Evolutionary conservation across 1,140 invertebrate genomes (phyloP).

Genomic region (Drosophila tani): DNA sequence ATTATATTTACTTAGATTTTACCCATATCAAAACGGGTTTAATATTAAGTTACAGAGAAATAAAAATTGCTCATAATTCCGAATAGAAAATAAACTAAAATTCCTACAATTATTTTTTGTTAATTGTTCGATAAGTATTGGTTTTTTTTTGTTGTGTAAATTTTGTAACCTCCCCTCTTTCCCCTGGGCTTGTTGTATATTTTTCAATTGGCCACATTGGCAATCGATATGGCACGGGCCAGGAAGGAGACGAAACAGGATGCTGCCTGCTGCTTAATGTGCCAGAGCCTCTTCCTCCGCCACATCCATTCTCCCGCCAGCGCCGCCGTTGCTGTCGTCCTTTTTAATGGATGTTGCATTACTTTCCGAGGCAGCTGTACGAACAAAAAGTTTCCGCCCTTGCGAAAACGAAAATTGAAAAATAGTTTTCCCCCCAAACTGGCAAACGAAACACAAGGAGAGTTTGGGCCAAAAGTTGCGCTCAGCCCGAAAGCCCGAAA

Average conservation of each 20-base stretch:
- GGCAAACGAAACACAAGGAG: slow-evolving; percentile 32
- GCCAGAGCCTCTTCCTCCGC: slow-evolving; percentile 9
- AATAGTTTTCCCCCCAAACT: slow-evolving; percentile 57
- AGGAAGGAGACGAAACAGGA: slow-evolving; percentile 4
- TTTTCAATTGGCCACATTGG: slow-evolving; percentile 71
- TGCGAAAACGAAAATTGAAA: slow-evolving; percentile 66
- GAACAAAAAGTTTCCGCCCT: slow-evolving; percentile 52
- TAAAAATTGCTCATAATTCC: too few relatives aligned
- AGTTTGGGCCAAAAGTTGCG: slow-evolving; percentile 40
- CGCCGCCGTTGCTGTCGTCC: slow-evolving; percentile 32
- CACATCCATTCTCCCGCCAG: neutral
- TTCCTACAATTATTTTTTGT: neutral
- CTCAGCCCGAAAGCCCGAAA: slow-evolving; percentile 18
- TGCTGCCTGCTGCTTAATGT: slow-evolving; percentile 44
- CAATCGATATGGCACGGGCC: slow-evolving; percentile 58
- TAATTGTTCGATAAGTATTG: too few relatives aligned
- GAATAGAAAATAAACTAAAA: neutral
- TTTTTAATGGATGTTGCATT: slow-evolving; percentile 78
- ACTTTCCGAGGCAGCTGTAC: slow-evolving; percentile 54
- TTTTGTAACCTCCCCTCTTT: neutral
- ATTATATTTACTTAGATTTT: too few relatives aligned
- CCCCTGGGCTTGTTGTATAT: slow-evolving; percentile 33
- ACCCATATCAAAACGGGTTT: too few relatives aligned
- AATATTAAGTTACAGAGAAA: too few relatives aligned
- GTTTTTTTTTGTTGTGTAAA: too few relatives aligned